Percentiles rank a stretch among this genome's conserved stretches.
These are phyloP conservation scores for Polyploca ridens DNA, from an alignment of 2,888 invertebrate genomes.

Conservation along the genomic window DNA sequence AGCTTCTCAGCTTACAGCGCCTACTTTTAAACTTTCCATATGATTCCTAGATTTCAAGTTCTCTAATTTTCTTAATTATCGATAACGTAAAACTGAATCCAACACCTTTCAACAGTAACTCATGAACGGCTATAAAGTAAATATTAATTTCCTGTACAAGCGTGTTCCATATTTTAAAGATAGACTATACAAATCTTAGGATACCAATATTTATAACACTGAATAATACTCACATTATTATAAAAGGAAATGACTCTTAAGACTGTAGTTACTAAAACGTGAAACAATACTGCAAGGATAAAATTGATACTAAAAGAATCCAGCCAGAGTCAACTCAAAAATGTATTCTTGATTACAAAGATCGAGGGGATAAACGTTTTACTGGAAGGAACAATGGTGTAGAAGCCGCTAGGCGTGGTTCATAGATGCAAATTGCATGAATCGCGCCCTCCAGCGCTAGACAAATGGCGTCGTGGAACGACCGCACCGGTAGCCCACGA, in stretches of 20 bases:
- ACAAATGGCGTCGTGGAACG: constrained; percentile 78
- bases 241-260: not conserved
- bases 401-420: constrained; percentile 76
- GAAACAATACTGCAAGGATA: constrained; percentile 14
- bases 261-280: constrained; percentile 1
- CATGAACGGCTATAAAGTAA: not conserved
- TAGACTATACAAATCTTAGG: not conserved
- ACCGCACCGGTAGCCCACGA: constrained; percentile 81
- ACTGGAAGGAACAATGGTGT: constrained; percentile 61
- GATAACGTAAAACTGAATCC: not conserved
- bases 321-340: constrained; percentile 29
- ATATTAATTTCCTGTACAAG: not conserved
- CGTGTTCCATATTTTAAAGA: not conserved
- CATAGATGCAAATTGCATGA: constrained; percentile 75
- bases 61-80: too few species aligned
- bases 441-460: constrained; percentile 65
- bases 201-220: not conserved
- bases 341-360: constrained; percentile 41
- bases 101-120: not conserved
- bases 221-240: not conserved
- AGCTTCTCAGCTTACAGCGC: too few species aligned
- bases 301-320: constrained; percentile 22
- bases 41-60: too few species aligned
- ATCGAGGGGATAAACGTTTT: constrained; percentile 31
- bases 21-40: too few species aligned